A percentile compares a stretch with the other conserved stretches of the same genome.
phyloP scores from a whole-genome alignment of 2,113 vertebrate genomes.

The Potamarius usumacintae region DNA sequence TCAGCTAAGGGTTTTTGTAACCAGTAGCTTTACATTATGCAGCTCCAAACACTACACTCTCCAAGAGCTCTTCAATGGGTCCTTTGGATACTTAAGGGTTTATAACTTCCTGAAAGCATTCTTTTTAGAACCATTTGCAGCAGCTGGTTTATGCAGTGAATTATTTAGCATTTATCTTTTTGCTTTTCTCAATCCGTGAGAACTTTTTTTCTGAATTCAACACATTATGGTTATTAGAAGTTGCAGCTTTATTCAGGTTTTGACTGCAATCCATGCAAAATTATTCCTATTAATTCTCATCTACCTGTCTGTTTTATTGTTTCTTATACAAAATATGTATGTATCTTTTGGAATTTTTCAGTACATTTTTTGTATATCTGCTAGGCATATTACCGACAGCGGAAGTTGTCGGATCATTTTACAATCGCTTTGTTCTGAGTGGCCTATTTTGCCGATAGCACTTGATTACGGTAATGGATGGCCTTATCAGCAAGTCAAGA shows the following conservation, averaged over 20 bases:
- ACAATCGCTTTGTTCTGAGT: constrained; percentile 11
- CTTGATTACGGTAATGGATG: constrained; percentile 9
- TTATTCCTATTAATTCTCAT: not conserved
- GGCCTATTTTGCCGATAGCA: constrained; percentile 6
- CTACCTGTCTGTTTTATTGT: not conserved
- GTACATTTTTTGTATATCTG: not conserved
- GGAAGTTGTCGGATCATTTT: not conserved
- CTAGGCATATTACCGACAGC: not conserved
- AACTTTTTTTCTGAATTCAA: not conserved
- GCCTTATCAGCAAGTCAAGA: constrained; percentile 33
- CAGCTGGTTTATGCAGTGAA: not conserved
- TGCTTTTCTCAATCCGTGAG: not conserved
- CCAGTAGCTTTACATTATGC: not conserved
- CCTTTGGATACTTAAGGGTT: not conserved
- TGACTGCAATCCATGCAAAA: not conserved
- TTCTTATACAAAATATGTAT: not conserved
- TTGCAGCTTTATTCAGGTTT: not conserved
- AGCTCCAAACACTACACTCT: not conserved
- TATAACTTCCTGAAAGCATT: not conserved
- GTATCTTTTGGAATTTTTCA: not conserved
- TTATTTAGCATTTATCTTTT: not conserved
- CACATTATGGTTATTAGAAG: not conserved
- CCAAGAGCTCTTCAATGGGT: not conserved
- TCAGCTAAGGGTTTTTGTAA: not conserved
- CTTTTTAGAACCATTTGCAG: not conserved